These are phyloP conservation scores for Plecotus auritus DNA, from an alignment of 2,113 vertebrate genomes.

Conservation along the genomic window DNA sequence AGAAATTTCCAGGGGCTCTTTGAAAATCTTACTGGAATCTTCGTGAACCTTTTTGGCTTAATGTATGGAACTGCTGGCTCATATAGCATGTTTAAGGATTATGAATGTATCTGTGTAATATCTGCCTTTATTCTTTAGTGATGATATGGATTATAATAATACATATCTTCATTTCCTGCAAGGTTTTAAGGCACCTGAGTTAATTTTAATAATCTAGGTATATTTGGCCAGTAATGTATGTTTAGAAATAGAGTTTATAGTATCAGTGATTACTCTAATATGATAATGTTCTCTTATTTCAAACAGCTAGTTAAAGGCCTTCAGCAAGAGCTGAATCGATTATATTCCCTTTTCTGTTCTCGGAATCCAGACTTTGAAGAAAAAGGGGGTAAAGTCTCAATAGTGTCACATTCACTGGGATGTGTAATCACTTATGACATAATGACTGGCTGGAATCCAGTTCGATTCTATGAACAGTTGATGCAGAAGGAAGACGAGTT, in stretches of 20 bases:
- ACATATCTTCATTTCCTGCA: background rate
- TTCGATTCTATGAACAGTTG: slow-evolving; percentile 91
- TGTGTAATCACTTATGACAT: slow-evolving; percentile 99
- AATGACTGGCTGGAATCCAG: slow-evolving; percentile 98
- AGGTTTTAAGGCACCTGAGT: slow-evolving; percentile 1
- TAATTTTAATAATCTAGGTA: background rate
- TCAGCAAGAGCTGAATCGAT: slow-evolving; percentile 94
- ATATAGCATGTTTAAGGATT: background rate
- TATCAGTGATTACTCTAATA: slow-evolving; percentile 50
- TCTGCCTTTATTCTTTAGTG: background rate
- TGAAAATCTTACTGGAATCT: background rate
- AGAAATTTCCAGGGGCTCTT: background rate
- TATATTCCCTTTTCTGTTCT: slow-evolving; percentile 96
- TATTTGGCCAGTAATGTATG: background rate
- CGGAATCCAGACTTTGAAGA: slow-evolving; percentile 95
- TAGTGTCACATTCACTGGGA: slow-evolving; percentile 96
- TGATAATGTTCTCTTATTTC: slow-evolving; percentile 59
- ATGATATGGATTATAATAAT: background rate
- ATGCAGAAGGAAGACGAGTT: slow-evolving; percentile 90
- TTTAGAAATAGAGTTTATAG: slow-evolving; percentile 33
- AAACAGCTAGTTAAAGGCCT: slow-evolving; percentile 95
- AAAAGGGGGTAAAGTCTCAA: slow-evolving; percentile 95
- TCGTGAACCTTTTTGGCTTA: background rate
- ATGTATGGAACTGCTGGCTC: background rate
- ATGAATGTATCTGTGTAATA: background rate